phyloP scores from a whole-genome alignment of 2,113 vertebrate species.

The Tragelaphus buxtoni region DNA sequence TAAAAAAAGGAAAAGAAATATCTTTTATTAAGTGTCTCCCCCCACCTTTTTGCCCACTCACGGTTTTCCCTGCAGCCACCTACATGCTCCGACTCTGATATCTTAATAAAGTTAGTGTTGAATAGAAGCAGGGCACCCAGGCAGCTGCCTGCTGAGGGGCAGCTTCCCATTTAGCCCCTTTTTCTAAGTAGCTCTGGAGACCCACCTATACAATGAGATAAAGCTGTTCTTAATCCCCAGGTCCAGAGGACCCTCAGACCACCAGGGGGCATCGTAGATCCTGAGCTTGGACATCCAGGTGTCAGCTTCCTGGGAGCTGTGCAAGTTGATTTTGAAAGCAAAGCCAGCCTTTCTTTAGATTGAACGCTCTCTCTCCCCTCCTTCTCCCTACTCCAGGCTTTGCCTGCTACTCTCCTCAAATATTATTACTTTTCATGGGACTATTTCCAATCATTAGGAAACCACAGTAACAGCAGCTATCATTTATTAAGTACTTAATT shows the following conservation, averaged over 20 bases:
- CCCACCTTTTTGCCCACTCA: neutral
- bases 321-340: neutral
- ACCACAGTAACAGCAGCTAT: neutral
- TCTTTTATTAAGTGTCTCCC: slow-evolving; percentile 67
- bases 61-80: slow-evolving; percentile 63
- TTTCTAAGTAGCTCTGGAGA: neutral
- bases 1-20: slow-evolving; percentile 67
- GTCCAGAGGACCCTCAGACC: neutral
- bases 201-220: neutral
- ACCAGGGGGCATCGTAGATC: slow-evolving; percentile 19
- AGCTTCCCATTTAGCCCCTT: neutral
- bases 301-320: neutral
- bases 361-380: neutral
- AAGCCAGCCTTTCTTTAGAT: neutral
- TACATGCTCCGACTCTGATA: slow-evolving; percentile 43
- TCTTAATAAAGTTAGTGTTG: slow-evolving; percentile 64
- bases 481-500: neutral
- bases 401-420: neutral
- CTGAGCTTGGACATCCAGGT: neutral
- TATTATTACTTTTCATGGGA: neutral
- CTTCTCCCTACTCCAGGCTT: neutral
- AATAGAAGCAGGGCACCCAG: neutral
- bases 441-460: neutral
- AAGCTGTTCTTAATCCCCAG: neutral
- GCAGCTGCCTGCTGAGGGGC: neutral